Evolutionary conservation across 2,888 invertebrate species (phyloP), one percentile per base, ranked within the genome.

Genomic region (Plebejus melissa): DNA sequence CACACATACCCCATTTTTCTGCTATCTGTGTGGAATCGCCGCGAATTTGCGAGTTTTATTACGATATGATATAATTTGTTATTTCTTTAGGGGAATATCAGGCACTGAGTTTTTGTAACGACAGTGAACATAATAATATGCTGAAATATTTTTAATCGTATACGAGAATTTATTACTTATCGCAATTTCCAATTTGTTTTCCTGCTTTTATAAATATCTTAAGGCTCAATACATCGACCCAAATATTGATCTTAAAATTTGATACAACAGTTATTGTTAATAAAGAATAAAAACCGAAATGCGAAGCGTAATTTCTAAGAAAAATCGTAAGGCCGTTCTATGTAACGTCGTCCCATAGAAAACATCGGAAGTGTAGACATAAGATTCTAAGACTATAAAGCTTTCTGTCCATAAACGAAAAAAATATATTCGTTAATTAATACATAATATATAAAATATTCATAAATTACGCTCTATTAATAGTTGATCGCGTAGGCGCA

Each of bases 391-490:
- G 74, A 81, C 83, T 83, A 83, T 83, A 87, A 88, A 86, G 84
- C 82, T 82, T 72, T 83, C 82, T 80, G 80, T 82, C 80, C 80
- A 82, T 81, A 80, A 80, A 78, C 78, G 78, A 79, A 82, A 84
- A 82, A 82, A 82, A 83, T 82, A 83, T 81, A 79, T 82, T 79
- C 80, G 82, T 80, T 54, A 82, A 79, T 78, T 77, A 80, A 77
- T 78, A 82, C 80, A 81, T 84, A 85, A 81, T 84, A 85, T 86
- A 88, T 86, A 87, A 87, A 88, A 86, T 84, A 87, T 87, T 85
- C 81, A 86, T 85, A 86, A 87, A 87, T 85, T 87, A 87, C 84
- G 83, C 83, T 87, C 88, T 86, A 86, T 85, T 85, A 79, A 85
- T 65, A 86, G 87, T 87, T 87, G 87, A 85, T 85, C 80, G 78